Base-by-base conservation (phyloP, 2,888 invertebrate species). In the Dicyrtoma fusca region DNA sequence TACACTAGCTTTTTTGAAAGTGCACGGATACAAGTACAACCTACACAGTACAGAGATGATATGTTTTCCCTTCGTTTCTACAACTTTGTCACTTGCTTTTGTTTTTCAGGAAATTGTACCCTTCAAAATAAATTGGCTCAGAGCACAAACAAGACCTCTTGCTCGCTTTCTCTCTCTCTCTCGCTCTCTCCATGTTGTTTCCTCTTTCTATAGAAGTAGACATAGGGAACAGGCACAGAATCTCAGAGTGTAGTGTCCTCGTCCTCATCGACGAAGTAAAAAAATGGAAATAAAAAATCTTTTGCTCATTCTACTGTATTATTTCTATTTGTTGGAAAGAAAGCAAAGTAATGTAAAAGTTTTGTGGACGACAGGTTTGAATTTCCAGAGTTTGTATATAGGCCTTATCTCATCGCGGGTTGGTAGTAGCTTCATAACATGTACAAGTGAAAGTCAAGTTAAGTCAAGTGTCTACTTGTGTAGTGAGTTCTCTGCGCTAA, bases 271-370 rank as follows among this genome's bases (percentile, higher is more conserved):
- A 6, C 49, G 49, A 11, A 19, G 49, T 6, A 10, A 10, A 10
- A 49, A 49, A 49, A n/a, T n/a, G 25, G 26, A 21, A 45, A 21
- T 45, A 63, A 63, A 49, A 14, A n/a, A 21, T 42, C 10, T 17
- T 34, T 19, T 49, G 21, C n/a, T 34, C 19, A 65, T 65, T 53
- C 21, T 65, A 34, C 51, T 55, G 55, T 21, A 68, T 55, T 68
- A 68, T 68, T 68, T 68, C 44, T 19, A 26, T 55, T 11, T 44
- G 45, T 55, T 5, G 13, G 47, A 34, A 19, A 42, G 19, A 68
- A 63, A 55, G 44, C 42, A 66, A 42, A 49, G 55, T 68, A 68
- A 68, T 68, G 66, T 68, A 68, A 68, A 68, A 68, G 66, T 68
- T 68, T 68, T 10, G 44, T 62, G 34, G 34, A 34, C 26, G 34